A percentile compares a stretch with the other conserved stretches of the same genome.
These are phyloP conservation scores for Neodon shergylaensis DNA, from an alignment of 2,113 vertebrate genomes.

Conservation along the genomic window DNA sequence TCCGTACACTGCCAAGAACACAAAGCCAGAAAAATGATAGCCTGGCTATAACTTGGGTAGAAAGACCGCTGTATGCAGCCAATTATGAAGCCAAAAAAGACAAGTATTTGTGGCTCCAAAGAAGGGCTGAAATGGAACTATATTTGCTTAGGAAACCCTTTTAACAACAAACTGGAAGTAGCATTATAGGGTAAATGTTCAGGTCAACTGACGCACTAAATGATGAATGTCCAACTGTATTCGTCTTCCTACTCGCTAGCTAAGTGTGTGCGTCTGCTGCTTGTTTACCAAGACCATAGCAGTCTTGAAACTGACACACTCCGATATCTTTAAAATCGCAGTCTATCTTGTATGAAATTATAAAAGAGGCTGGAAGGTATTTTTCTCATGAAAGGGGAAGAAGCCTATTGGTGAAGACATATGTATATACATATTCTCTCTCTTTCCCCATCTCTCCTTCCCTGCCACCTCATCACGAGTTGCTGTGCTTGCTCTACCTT, in stretches of 20 bases:
- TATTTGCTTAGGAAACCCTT: constrained; percentile 34
- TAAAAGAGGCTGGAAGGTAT: not conserved
- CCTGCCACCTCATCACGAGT: not conserved
- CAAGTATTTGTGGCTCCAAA: not conserved
- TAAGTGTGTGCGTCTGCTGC: not conserved
- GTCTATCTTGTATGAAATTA: not conserved
- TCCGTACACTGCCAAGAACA: not conserved
- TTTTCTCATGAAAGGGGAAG: not conserved
- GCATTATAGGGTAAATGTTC: not conserved
- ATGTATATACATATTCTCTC: too few species aligned
- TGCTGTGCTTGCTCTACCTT: not conserved
- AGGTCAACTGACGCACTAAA: not conserved
- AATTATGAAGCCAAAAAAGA: not conserved
- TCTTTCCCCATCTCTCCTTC: not conserved
- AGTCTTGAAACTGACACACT: not conserved
- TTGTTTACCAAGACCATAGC: not conserved
- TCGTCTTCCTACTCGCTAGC: not conserved
- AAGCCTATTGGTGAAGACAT: not conserved
- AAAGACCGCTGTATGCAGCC: not conserved
- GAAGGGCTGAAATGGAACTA: not conserved
- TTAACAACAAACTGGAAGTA: constrained; percentile 28
- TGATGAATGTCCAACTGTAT: not conserved
- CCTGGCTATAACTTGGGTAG: not conserved
- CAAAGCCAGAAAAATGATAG: not conserved
- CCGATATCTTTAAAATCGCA: not conserved